Percentiles rank a stretch among this genome's conserved stretches.
Evolutionary conservation across 2,797 vertebrate genomes (phyloP).

Genomic region (Betta splendens): DNA sequence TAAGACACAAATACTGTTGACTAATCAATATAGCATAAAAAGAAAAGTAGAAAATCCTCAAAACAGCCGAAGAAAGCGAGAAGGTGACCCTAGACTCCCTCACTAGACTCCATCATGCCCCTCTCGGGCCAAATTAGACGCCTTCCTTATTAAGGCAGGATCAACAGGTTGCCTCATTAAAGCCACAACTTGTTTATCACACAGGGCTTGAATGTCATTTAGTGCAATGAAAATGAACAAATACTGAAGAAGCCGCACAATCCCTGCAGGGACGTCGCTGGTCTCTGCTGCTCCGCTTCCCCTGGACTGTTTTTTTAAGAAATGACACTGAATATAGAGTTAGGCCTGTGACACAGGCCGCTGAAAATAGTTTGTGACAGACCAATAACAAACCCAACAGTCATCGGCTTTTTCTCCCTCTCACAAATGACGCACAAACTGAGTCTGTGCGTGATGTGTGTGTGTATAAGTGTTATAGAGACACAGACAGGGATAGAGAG

Average conservation of each 20-base stretch:
- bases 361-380: conserved; percentile 47
- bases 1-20: neutral
- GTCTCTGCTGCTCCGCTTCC: neutral
- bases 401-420: conserved; percentile 23
- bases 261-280: conserved; percentile 3
- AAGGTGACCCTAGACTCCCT: neutral
- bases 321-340: conserved; percentile 11
- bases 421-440: conserved; percentile 32
- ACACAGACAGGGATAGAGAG: neutral
- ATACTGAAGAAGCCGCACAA: conserved; percentile 18
- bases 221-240: conserved; percentile 40
- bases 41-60: neutral
- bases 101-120: neutral
- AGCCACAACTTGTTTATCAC: conserved; percentile 18
- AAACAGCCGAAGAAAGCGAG: neutral
- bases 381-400: conserved; percentile 22
- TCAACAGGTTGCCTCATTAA: conserved; percentile 47
- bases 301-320: conserved; percentile 1
- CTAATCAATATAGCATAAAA: neutral
- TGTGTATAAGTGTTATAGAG: neutral
- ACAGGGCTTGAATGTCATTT: conserved; percentile 35
- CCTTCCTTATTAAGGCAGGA: conserved; percentile 24
- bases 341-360: conserved; percentile 2
- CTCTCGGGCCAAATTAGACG: conserved; percentile 24
- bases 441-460: conserved; percentile 5